Evolutionary conservation across 2,797 vertebrate genomes (phyloP).

Genomic region (Buphagus erythrorhynchus): DNA sequence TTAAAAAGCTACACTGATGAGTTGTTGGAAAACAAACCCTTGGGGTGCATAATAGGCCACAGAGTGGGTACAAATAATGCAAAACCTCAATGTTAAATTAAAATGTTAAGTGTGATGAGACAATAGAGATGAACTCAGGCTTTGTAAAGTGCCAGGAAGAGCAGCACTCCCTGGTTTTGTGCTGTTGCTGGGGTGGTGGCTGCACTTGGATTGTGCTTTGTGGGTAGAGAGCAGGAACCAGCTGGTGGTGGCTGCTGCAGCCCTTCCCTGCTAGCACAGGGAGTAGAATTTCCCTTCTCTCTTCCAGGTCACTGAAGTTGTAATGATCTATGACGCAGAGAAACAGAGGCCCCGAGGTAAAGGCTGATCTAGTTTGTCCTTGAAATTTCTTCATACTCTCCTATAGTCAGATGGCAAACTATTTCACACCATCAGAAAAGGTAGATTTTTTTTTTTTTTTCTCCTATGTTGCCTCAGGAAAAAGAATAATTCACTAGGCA

Average conservation of each 20-base stretch:
- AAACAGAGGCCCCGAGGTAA: conserved; percentile 99
- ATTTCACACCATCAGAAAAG: conserved; percentile 80
- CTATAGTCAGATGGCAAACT: conserved; percentile 98
- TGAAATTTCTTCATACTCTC: conserved; percentile 81
- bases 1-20: background rate
- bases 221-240: background rate
- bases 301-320: conserved; percentile 98
- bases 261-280: conserved; percentile 16
- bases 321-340: conserved; percentile 99
- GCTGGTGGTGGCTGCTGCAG: background rate
- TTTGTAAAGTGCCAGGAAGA: background rate
- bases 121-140: background rate
- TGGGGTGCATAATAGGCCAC: rapidly evolving
- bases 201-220: background rate
- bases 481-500: conserved; percentile 53
- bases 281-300: conserved; percentile 72
- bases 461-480: conserved; percentile 53
- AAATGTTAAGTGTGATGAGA: background rate
- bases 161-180: background rate
- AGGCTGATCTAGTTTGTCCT: conserved; percentile 90
- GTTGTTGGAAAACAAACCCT: background rate
- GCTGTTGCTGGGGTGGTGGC: background rate
- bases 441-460: conserved; percentile 15
- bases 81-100: background rate
- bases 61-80: background rate